phyloP scores from a whole-genome alignment of 2,797 vertebrate genomes.

The Enteromius fasciolatus region DNA sequence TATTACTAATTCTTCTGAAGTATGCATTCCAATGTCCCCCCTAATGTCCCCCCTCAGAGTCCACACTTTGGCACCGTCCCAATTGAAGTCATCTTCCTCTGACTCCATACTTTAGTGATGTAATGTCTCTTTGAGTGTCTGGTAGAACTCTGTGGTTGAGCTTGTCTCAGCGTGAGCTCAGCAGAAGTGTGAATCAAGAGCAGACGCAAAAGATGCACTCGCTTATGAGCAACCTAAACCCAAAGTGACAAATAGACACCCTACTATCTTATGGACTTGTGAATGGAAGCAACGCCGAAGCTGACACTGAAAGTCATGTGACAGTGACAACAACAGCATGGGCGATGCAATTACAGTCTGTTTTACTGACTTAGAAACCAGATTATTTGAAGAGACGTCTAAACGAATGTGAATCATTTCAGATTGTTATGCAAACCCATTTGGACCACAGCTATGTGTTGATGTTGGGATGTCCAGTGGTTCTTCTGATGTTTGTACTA shows the following conservation, averaged over 20 bases:
- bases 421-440: background rate
- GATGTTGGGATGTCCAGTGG: background rate
- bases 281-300: background rate
- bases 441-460: background rate
- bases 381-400: background rate
- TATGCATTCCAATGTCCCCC: too few species aligned
- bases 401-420: background rate
- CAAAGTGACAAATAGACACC: background rate
- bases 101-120: background rate
- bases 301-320: background rate
- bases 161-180: too few species aligned
- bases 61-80: background rate
- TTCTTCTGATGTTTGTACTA: background rate
- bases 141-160: background rate
- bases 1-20: background rate
- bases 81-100: background rate
- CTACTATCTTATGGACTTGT: background rate
- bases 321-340: background rate
- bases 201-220: too few species aligned
- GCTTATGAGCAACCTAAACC: too few species aligned
- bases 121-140: background rate
- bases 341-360: background rate
- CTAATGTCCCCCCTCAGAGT: background rate
- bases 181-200: too few species aligned
- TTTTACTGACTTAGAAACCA: background rate